Evolutionary conservation across 2,113 vertebrate genomes (phyloP).

Genomic region (Hassar affinis): DNA sequence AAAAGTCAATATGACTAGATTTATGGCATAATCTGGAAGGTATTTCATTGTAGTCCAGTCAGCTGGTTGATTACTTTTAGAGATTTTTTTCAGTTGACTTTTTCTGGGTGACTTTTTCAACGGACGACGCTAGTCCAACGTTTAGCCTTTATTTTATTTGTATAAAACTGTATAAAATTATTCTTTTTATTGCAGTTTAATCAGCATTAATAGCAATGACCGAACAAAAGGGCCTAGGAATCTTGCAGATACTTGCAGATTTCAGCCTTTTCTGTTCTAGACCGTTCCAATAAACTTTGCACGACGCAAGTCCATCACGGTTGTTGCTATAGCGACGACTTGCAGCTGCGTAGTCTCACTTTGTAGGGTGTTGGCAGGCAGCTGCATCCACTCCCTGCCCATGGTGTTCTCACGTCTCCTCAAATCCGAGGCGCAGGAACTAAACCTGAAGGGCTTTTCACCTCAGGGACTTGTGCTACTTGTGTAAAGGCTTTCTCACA

Average conservation of each 20-base stretch:
- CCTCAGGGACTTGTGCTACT: constrained; percentile 94
- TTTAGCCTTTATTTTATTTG: background rate
- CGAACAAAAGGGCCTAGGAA: background rate
- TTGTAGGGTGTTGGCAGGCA: constrained; percentile 77
- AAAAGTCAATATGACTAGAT: constrained; percentile 14
- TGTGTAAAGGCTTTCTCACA: constrained; percentile 99
- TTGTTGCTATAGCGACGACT: constrained; percentile 81
- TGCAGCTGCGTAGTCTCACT: constrained; percentile 87
- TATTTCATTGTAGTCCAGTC: constrained; percentile 2
- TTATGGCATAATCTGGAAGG: background rate
- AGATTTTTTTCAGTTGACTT: background rate
- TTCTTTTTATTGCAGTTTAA: background rate
- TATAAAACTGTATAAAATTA: background rate
- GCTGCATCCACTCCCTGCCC: constrained; percentile 95
- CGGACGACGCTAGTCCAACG: background rate
- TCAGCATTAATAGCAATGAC: background rate
- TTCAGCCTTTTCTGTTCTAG: background rate
- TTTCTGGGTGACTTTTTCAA: background rate
- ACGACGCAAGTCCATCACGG: constrained; percentile 45
- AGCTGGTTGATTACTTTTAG: constrained; percentile 6
- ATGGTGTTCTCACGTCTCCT: constrained; percentile 98
- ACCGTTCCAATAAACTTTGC: background rate
- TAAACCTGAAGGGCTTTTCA: constrained; percentile 95
- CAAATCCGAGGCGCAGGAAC: constrained; percentile 93
- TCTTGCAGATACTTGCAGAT: no score